Percentiles rank a stretch among this genome's conserved stretches.
phyloP scores from a whole-genome alignment of 2,888 invertebrate genomes.

The Drosophila yooni region DNA sequence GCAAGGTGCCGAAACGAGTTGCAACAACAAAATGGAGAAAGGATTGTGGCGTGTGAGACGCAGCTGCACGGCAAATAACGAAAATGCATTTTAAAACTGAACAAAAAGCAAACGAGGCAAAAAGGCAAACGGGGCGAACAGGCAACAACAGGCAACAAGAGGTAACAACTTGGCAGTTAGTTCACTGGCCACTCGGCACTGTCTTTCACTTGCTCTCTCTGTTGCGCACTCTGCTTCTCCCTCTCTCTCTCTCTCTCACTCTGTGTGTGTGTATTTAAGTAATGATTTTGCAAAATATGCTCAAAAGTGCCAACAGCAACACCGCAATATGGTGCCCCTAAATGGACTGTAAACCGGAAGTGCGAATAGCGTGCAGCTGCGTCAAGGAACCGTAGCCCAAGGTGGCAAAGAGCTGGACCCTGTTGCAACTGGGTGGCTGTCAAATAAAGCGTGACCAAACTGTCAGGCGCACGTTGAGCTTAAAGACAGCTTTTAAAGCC shows the following conservation, averaged over 20 bases:
- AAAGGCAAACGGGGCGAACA: conserved; percentile 32
- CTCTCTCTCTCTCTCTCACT: not conserved
- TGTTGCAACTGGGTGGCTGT: conserved; percentile 39
- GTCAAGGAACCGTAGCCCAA: conserved; percentile 25
- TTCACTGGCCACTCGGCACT: conserved; percentile 52
- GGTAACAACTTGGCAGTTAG: conserved; percentile 54
- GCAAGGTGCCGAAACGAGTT: conserved; percentile 54
- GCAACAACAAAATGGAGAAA: conserved; percentile 38
- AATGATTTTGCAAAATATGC: conserved; percentile 82
- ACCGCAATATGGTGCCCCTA: conserved; percentile 80
- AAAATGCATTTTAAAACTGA: conserved; percentile 83
- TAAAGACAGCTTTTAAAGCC: conserved; percentile 53
- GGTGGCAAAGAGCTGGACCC: conserved; percentile 7
- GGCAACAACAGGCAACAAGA: conserved; percentile 6
- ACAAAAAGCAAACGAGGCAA: conserved; percentile 62
- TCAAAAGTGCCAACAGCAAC: conserved; percentile 81
- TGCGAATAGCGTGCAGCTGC: conserved; percentile 78
- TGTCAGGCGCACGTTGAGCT: conserved; percentile 13
- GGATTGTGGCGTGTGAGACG: conserved; percentile 58
- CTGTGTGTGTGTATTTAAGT: conserved; percentile 69
- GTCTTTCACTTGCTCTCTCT: conserved; percentile 30
- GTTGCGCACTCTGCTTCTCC: not conserved
- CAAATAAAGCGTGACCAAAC: conserved; percentile 56
- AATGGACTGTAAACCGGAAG: conserved; percentile 81
- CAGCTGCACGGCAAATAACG: conserved; percentile 83